A percentile compares a stretch with the other conserved stretches of the same genome.
These are phyloP conservation scores for Bergia puertoricense DNA, from an alignment of 92 coral and sea anemone genomes.

Conservation along the genomic window DNA sequence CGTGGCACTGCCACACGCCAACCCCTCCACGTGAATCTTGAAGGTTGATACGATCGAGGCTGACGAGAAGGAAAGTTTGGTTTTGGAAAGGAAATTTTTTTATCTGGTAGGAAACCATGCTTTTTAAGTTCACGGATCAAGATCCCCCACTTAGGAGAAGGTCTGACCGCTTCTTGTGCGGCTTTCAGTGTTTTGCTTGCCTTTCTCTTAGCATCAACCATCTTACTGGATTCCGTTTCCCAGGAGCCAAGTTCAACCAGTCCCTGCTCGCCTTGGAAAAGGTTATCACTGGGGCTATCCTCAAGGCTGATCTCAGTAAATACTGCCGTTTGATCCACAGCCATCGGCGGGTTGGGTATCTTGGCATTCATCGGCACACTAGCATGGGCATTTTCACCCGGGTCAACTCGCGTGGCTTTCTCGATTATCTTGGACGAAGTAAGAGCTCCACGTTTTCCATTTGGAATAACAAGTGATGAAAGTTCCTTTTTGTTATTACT, in stretches of 20 bases:
- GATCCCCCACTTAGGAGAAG: slow-evolving; percentile 82
- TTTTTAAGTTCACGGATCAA: slow-evolving; percentile 68
- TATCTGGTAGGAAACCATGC: slow-evolving; percentile 73
- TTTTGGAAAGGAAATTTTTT: slow-evolving; percentile 52
- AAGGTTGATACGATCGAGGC: slow-evolving; percentile 45
- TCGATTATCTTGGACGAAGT: neutral
- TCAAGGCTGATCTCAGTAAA: slow-evolving; percentile 76
- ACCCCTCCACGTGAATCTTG: slow-evolving; percentile 79
- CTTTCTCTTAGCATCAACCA: slow-evolving; percentile 52
- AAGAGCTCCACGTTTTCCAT: neutral
- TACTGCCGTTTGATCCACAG: slow-evolving; percentile 63
- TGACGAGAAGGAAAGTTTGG: neutral
- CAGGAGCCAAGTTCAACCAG: slow-evolving; percentile 49
- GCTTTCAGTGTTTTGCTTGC: slow-evolving; percentile 42
- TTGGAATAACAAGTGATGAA: slow-evolving; percentile 28
- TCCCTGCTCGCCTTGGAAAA: slow-evolving; percentile 61
- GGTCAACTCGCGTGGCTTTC: slow-evolving; percentile 16
- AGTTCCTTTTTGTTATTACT: slow-evolving; percentile 59
- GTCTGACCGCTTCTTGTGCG: slow-evolving; percentile 59
- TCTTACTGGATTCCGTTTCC: slow-evolving; percentile 60
- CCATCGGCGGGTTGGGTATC: slow-evolving; percentile 20
- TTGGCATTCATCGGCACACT: slow-evolving; percentile 3
- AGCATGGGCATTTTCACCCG: neutral
- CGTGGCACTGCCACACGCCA: slow-evolving; percentile 65
- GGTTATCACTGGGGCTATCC: slow-evolving; percentile 49